Base-by-base conservation (phyloP, 2,797 vertebrate species). In the Smutsia temminckii region DNA sequence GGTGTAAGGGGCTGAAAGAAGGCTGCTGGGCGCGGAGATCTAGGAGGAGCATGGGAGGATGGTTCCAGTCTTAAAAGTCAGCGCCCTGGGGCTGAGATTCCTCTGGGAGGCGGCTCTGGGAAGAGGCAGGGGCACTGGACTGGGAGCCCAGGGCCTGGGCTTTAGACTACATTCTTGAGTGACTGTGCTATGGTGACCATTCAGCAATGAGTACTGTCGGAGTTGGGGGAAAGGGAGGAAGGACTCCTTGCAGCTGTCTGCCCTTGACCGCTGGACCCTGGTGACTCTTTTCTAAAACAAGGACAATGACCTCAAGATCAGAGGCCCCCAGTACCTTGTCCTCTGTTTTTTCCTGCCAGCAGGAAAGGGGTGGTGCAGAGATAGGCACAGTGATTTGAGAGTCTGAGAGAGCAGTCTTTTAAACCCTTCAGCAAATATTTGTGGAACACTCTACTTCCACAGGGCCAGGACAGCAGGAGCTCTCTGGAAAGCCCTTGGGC, bases 341-440 rank as follows among this genome's bases (percentile, higher is more conserved):
- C 71, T 90, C 78, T 10, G 59, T 66, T 91, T 68, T 68, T 42
- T 66, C 46, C 29, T 77, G 53, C 57, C 83, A 71, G 11, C 0
- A 0, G 46, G 37, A 78, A 57, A 37, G 20, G 68, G 40, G 57
- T 42, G 71, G 80, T 16, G 2, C 21, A 2, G 72, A 78, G 57
- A 51, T 18, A 59, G 87, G 64, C 83, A 81, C 16, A 0, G 18
- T 10, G 49, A 77, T 81, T 53, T 20, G 84, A 89, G 61, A 71
- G 71, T 81, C 5, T 6, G 72, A 94, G 74, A 94, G 42, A 86
- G 59, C 6, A 1, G 40, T 61, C 94, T 96, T 95, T 95, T 59
- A 93, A 97, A 95, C 53, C 37, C 80, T 87, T 94, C 74, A 59
- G 78, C 90, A 97, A 97, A 97, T 97, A 97, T 97, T 96, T 97